These are phyloP conservation scores for Apodemia zela DNA, from an alignment of 2,888 invertebrate genomes.

Conservation along the genomic window DNA sequence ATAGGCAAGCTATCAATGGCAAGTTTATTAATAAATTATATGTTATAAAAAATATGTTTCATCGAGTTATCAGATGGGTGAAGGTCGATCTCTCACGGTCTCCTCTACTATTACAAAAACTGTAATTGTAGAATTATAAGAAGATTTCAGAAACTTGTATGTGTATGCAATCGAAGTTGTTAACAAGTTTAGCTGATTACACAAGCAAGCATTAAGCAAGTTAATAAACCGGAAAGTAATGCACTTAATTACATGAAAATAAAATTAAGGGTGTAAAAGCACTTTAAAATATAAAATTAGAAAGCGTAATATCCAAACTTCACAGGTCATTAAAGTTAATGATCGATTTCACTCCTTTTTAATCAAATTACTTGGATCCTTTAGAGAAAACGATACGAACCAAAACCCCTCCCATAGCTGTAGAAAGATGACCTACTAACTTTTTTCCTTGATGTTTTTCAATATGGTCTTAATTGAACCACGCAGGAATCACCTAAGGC, in stretches of 20 bases:
- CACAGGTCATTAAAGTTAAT: conserved; percentile 56
- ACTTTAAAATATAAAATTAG: conserved; percentile 40
- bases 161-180: too few relatives aligned
- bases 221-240: background rate
- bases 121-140: too few relatives aligned
- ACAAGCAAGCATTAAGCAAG: too few relatives aligned
- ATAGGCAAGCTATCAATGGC: too few relatives aligned
- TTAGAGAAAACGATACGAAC: conserved; percentile 53
- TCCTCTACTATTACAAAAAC: too few relatives aligned
- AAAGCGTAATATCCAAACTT: conserved; percentile 52
- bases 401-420: conserved; percentile 41
- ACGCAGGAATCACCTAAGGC: conserved; percentile 44
- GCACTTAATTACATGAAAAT: background rate
- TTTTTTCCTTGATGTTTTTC: conserved; percentile 36
- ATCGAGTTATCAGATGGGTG: too few relatives aligned
- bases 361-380: conserved; percentile 47
- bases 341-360: conserved; percentile 49
- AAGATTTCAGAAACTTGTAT: too few relatives aligned
- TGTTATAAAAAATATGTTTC: too few relatives aligned
- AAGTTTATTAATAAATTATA: too few relatives aligned
- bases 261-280: background rate
- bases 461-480: conserved; percentile 45
- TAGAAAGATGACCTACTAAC: conserved; percentile 30
- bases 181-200: too few relatives aligned
- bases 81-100: too few relatives aligned